phyloP scores from a whole-genome alignment of 2,888 invertebrate genomes.

The Calameuta idolon region DNA sequence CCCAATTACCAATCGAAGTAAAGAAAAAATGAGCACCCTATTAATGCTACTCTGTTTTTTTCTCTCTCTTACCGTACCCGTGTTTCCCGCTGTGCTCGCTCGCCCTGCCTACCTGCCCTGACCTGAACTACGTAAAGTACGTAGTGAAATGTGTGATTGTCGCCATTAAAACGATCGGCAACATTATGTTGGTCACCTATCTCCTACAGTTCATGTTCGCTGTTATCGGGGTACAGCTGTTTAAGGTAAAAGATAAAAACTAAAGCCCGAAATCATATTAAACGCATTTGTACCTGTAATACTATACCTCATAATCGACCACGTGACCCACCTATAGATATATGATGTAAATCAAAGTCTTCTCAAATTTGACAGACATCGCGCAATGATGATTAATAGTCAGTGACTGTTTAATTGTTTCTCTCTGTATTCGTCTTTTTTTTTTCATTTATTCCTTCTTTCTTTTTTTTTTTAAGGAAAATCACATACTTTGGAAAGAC shows the following conservation, averaged over 20 bases:
- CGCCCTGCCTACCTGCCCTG: constrained; percentile 55
- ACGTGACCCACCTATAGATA: not conserved
- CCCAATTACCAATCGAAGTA: constrained; percentile 8
- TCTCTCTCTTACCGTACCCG: constrained; percentile 58
- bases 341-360: not conserved
- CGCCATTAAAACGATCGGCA: constrained; percentile 98
- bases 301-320: not conserved
- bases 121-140: constrained; percentile 77
- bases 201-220: constrained; percentile 99
- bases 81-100: constrained; percentile 57
- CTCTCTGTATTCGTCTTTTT: constrained; percentile 13
- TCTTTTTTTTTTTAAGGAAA: constrained; percentile 21
- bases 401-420: not conserved
- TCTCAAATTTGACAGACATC: not conserved
- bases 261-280: not conserved
- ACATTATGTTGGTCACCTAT: constrained; percentile 99
- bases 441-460: constrained; percentile 18
- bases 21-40: constrained; percentile 32
- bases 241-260: constrained; percentile 83
- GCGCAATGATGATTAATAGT: not conserved
- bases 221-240: constrained; percentile 99
- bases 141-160: constrained; percentile 99
- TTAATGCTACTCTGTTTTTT: constrained; percentile 60
- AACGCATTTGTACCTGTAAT: not conserved
- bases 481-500: not conserved